Percentiles rank a stretch among this genome's conserved stretches.
phyloP scores from a whole-genome alignment of 2,113 vertebrate species.

The Melospiza melodia region DNA sequence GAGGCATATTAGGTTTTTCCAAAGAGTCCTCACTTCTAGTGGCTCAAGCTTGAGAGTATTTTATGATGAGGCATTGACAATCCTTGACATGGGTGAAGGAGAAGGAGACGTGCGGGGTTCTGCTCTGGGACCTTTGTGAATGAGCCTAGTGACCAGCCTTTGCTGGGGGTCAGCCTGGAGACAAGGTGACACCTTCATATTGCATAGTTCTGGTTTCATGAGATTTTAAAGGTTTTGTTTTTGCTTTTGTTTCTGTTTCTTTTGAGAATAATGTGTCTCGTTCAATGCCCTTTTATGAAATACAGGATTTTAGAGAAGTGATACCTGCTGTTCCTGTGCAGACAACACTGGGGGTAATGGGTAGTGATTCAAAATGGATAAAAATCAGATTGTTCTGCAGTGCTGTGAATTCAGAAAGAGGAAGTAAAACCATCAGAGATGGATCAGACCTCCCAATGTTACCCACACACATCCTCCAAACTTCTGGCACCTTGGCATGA shows the following conservation, averaged over 20 bases:
- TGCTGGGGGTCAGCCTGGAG: not conserved
- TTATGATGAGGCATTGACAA: not conserved
- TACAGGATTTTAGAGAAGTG: not conserved
- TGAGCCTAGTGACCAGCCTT: not conserved
- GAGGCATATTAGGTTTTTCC: not conserved
- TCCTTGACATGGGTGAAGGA: not conserved
- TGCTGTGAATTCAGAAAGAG: not conserved
- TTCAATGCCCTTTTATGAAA: not conserved
- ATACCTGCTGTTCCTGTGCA: not conserved
- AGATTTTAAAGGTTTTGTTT: not conserved
- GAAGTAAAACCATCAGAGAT: not conserved
- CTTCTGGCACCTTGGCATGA: not conserved
- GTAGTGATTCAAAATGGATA: not conserved
- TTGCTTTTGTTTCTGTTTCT: not conserved
- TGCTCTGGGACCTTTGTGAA: not conserved
- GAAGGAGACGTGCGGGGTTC: not conserved
- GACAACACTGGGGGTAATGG: not conserved
- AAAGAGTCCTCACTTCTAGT: not conserved
- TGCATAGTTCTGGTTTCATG: not conserved
- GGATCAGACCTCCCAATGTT: not conserved
- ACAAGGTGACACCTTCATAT: not conserved
- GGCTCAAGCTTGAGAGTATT: not conserved
- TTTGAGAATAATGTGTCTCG: not conserved
- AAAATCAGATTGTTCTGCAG: not conserved
- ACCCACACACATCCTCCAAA: not conserved